These are phyloP conservation scores for Cariama cristata DNA, from an alignment of 2,113 vertebrate species.

Conservation along the genomic window DNA sequence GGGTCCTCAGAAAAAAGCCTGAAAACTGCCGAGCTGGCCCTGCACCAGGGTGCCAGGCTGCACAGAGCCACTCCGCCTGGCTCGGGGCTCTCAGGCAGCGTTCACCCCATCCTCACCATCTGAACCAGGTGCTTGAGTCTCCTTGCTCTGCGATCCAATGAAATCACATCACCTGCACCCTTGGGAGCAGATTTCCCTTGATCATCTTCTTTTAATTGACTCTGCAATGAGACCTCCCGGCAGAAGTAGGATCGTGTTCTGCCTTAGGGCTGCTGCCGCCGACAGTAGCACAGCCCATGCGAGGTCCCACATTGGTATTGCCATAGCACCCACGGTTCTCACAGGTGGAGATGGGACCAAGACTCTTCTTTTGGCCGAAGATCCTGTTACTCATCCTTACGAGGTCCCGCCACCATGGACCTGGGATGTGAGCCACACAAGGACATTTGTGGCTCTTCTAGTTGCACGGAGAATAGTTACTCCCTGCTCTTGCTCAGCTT, in stretches of 20 bases:
- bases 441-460: neutral
- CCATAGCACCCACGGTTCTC: neutral
- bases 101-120: neutral
- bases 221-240: neutral
- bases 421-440: neutral
- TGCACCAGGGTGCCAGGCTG: neutral
- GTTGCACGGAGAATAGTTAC: neutral
- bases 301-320: neutral
- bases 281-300: neutral
- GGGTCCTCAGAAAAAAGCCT: neutral
- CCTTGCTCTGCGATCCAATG: neutral
- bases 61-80: rapidly evolving
- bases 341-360: neutral
- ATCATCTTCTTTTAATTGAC: neutral
- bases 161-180: neutral
- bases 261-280: neutral
- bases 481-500: neutral
- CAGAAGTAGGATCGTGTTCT: neutral
- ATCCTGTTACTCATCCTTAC: neutral
- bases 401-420: too few species aligned
- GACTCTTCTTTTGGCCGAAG: neutral
- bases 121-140: rapidly evolving
- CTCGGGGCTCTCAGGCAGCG: rapidly evolving
- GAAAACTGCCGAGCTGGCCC: neutral
- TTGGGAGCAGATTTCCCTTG: neutral